Conservation (phyloP, 2,797 vertebrate species). For the Cryptoprocta ferox region DNA sequence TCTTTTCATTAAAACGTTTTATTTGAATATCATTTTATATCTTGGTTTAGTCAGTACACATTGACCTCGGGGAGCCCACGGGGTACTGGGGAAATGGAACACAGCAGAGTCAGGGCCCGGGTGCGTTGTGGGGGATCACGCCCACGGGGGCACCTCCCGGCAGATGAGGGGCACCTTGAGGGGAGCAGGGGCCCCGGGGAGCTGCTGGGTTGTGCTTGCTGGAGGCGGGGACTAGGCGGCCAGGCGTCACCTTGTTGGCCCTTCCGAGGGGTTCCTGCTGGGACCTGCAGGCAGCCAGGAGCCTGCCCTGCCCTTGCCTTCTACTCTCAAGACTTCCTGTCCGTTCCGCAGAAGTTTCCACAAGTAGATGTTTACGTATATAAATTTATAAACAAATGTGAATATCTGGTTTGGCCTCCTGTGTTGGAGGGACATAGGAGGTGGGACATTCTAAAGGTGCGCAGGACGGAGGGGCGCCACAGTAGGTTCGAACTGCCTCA, state of each 20-base stretch:
- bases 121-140: background rate
- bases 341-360: background rate
- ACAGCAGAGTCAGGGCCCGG: rapidly evolving
- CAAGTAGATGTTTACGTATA: background rate
- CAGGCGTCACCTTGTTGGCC: background rate
- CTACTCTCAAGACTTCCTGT: background rate
- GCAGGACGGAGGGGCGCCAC: background rate
- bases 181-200: background rate
- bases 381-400: background rate
- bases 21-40: background rate
- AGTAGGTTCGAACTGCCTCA: too few relatives aligned
- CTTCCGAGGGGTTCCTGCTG: background rate
- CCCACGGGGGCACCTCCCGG: background rate
- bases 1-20: background rate
- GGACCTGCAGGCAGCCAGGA: background rate
- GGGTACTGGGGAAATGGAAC: background rate
- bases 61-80: background rate
- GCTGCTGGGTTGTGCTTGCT: background rate
- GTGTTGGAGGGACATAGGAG: background rate
- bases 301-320: background rate
- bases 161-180: background rate
- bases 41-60: background rate
- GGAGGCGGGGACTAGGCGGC: rapidly evolving
- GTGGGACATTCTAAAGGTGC: background rate
- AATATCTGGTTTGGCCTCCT: background rate